Percentiles rank a stretch among this genome's conserved stretches.
These are phyloP conservation scores for Danio jaintianensis DNA, from an alignment of 2,797 vertebrate species.

Conservation along the genomic window DNA sequence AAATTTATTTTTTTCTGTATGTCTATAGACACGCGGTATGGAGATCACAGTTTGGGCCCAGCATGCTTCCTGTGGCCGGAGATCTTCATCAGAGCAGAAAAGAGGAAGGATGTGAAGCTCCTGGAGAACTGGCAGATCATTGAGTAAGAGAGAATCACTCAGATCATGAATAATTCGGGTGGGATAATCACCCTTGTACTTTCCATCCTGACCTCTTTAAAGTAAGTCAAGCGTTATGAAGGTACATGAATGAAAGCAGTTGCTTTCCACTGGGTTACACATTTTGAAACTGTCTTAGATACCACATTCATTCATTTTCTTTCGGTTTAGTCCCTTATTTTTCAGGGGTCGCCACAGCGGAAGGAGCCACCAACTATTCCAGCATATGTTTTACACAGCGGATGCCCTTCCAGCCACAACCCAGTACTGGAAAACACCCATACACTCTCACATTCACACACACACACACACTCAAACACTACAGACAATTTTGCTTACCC, in stretches of 20 bases:
- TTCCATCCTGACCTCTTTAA: neutral
- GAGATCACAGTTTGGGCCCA: neutral
- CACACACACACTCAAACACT: no score
- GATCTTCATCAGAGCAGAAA: neutral
- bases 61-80: neutral
- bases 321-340: no score
- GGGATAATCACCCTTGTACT: neutral
- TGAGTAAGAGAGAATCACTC: neutral
- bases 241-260: neutral
- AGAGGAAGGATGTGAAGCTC: conserved; percentile 40
- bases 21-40: neutral
- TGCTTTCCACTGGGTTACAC: neutral
- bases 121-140: neutral
- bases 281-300: neutral
- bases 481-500: no score
- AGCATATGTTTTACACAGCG: no score
- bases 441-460: no score
- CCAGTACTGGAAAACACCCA: no score
- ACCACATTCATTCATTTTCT: no score
- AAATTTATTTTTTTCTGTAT: no score
- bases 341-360: no score
- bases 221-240: neutral
- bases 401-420: no score
- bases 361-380: no score
- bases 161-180: neutral